Evolutionary conservation across 2,888 invertebrate genomes (phyloP).

Genomic region (Mactromeris polynyma): DNA sequence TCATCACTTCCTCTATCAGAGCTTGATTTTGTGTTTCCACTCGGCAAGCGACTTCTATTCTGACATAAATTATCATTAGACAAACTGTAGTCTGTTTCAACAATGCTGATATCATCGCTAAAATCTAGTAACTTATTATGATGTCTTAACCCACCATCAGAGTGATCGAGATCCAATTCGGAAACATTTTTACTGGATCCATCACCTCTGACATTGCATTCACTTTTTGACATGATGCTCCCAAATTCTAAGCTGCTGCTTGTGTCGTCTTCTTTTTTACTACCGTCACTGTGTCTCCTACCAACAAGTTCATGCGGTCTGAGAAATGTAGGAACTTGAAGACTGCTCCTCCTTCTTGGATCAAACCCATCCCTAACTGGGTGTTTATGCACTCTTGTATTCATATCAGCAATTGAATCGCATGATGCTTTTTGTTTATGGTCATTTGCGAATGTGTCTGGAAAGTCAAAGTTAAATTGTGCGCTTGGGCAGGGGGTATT

Average conservation of each 20-base stretch:
- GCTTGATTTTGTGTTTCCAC: conserved; percentile 15
- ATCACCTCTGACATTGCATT: conserved; percentile 31
- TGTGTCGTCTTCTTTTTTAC: conserved; percentile 22
- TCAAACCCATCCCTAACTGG: conserved; percentile 6
- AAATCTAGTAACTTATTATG: conserved; percentile 24
- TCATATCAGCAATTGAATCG: not conserved
- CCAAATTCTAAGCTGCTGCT: conserved; percentile 18
- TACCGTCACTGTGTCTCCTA: conserved; percentile 64
- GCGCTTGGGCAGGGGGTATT: conserved; percentile 50
- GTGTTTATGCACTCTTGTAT: not conserved
- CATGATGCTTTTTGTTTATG: conserved; percentile 1
- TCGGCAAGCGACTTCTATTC: not conserved
- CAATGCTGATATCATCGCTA: conserved; percentile 30
- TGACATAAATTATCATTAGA: conserved; percentile 22
- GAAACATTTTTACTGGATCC: not conserved
- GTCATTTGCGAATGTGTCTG: not conserved
- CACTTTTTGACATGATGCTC: conserved; percentile 53
- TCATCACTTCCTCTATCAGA: conserved; percentile 19
- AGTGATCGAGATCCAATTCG: not conserved
- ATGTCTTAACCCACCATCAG: conserved; percentile 6
- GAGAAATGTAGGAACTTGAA: conserved; percentile 53
- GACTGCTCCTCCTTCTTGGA: conserved; percentile 36
- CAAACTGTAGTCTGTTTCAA: conserved; percentile 33
- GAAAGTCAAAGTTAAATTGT: conserved; percentile 57
- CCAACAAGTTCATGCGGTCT: conserved; percentile 55